Evolutionary conservation across 2,797 vertebrate genomes (phyloP).

Genomic region (Meriones psammophilus): DNA sequence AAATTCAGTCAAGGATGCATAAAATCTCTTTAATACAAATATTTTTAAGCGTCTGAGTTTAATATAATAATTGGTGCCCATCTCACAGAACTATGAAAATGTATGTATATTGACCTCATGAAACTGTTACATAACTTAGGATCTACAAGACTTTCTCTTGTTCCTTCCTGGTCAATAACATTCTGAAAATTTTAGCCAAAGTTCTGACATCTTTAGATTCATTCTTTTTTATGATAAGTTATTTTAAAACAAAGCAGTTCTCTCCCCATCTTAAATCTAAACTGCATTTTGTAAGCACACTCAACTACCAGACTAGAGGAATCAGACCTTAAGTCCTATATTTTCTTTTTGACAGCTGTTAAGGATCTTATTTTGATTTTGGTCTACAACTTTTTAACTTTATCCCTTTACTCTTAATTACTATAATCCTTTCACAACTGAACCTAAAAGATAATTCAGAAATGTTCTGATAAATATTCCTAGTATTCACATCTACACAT

Average conservation of each 20-base stretch:
- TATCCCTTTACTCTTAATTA: constrained; percentile 54
- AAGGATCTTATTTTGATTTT: constrained; percentile 64
- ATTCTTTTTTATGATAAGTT: not conserved
- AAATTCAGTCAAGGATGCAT: not conserved
- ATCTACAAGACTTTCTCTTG: not conserved
- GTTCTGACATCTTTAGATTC: not conserved
- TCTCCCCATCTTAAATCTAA: not conserved
- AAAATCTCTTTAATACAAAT: not conserved
- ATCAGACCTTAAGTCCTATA: constrained; percentile 27
- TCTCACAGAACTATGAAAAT: not conserved
- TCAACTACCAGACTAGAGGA: constrained; percentile 21
- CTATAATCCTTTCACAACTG: constrained; percentile 16
- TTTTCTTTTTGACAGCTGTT: constrained; percentile 60
- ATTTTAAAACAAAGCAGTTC: constrained; percentile 38
- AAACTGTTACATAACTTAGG: not conserved
- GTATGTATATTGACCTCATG: not conserved
- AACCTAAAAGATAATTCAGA: constrained; percentile 44
- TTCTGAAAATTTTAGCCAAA: constrained; percentile 25
- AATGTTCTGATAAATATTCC: not conserved
- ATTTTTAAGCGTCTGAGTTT: not conserved
- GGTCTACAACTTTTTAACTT: constrained; percentile 16
- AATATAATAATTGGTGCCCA: not conserved
- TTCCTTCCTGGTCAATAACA: not conserved
- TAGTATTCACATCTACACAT: not conserved
- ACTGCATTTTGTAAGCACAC: not conserved